Evolutionary conservation across 2,888 invertebrate genomes (phyloP).

Genomic region (Stomorhina lunata): DNA sequence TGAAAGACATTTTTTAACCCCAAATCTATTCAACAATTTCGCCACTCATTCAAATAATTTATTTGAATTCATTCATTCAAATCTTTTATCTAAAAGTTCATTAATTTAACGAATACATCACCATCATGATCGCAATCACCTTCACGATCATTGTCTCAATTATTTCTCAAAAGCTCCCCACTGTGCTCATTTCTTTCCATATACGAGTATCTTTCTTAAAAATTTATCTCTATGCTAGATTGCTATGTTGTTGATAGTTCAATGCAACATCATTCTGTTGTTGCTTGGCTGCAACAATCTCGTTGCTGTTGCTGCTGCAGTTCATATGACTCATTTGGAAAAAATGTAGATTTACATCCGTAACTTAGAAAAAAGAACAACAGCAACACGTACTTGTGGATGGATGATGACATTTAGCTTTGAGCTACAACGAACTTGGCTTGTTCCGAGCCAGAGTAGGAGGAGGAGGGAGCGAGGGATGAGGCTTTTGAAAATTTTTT

Average conservation of each 20-base stretch:
- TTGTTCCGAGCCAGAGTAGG: too few relatives aligned
- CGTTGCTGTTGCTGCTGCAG: constrained; percentile 27
- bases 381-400: background rate
- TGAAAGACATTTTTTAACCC: too few relatives aligned
- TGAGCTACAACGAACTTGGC: constrained; percentile 4
- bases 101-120: constrained; percentile 4
- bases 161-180: background rate
- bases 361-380: constrained; percentile 38
- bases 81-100: constrained; percentile 20
- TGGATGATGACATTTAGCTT: constrained; percentile 42
- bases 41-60: constrained; percentile 2
- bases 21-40: too few relatives aligned
- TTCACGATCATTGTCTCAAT: background rate
- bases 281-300: background rate
- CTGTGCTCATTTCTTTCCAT: background rate
- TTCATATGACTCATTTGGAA: constrained; percentile 56
- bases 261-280: background rate
- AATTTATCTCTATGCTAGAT: too few relatives aligned
- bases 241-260: background rate
- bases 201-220: too few relatives aligned
- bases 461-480: too few relatives aligned
- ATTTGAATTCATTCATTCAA: constrained; percentile 20
- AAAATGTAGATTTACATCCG: constrained; percentile 64
- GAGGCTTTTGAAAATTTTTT: too few relatives aligned
- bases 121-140: background rate